phyloP scores from a whole-genome alignment of 2,113 vertebrate genomes.

The Perca flavescens region DNA sequence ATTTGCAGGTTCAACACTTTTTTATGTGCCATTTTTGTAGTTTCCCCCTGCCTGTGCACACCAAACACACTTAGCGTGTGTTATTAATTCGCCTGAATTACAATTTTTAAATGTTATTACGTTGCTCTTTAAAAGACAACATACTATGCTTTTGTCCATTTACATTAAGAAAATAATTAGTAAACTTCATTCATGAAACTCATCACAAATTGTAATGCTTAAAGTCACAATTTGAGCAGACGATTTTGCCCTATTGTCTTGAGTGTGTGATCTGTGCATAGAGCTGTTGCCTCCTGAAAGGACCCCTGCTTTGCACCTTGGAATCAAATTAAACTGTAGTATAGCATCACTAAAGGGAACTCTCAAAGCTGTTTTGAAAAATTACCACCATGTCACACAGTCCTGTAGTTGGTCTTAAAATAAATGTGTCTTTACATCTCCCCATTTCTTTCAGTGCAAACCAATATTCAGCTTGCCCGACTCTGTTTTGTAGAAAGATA shows the following conservation, averaged over 20 bases:
- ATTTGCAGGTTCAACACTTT: conserved; percentile 50
- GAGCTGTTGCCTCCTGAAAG: not conserved
- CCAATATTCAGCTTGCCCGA: not conserved
- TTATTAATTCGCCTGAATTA: not conserved
- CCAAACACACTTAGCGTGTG: not conserved
- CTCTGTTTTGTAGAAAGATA: not conserved
- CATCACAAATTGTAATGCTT: not conserved
- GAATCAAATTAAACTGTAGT: not conserved
- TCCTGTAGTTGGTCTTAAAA: not conserved
- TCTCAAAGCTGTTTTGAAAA: not conserved
- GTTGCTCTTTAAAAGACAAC: conserved; percentile 12
- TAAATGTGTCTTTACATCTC: not conserved
- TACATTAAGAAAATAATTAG: not conserved
- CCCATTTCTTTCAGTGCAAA: not conserved
- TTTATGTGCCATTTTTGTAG: conserved; percentile 24
- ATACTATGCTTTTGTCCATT: not conserved
- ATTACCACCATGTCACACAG: not conserved
- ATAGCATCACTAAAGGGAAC: not conserved
- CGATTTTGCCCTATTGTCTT: not conserved
- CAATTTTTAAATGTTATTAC: not conserved
- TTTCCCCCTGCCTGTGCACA: conserved; percentile 3
- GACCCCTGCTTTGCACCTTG: not conserved
- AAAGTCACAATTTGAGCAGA: not conserved
- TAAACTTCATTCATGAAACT: not conserved
- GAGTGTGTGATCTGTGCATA: not conserved